A percentile compares a stretch with the other conserved stretches of the same genome.
Conservation (phyloP, 2,888 invertebrate genomes). For the Teleogryllus oceanicus region DNA sequence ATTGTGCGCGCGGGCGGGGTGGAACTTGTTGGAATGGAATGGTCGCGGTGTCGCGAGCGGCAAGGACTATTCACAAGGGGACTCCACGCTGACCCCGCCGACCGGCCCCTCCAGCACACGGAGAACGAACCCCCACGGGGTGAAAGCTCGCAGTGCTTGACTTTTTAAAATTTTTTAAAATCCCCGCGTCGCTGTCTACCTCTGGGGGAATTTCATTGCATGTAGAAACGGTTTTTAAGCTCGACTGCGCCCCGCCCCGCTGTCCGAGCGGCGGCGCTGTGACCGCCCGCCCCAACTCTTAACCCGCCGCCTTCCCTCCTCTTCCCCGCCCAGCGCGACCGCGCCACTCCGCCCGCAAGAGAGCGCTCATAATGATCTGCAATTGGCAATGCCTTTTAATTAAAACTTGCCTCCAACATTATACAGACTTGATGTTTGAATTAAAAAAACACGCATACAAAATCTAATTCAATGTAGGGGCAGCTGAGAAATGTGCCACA, state of each 20-base stretch:
- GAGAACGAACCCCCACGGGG: too few relatives aligned
- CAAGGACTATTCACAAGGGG: too few relatives aligned
- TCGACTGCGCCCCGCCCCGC: background rate
- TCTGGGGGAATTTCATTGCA: background rate
- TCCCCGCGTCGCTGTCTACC: background rate
- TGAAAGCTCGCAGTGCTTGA: background rate
- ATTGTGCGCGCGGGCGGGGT: too few relatives aligned
- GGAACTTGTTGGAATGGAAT: too few relatives aligned
- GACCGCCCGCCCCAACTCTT: background rate
- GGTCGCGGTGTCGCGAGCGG: too few relatives aligned
- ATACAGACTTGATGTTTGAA: constrained; percentile 23
- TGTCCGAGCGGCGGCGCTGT: background rate
- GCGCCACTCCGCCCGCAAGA: background rate
- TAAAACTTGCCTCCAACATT: constrained; percentile 32
- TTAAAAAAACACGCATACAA: constrained; percentile 7
- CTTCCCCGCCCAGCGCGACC: background rate
- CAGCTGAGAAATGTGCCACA: constrained; percentile 6
- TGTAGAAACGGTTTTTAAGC: background rate
- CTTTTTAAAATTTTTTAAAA: background rate
- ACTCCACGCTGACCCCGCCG: too few relatives aligned
- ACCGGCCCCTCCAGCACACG: too few relatives aligned
- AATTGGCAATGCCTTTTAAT: constrained; percentile 35
- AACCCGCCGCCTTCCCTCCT: background rate
- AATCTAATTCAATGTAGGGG: constrained; percentile 7
- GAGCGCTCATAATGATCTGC: constrained; percentile 31